Percentiles rank a stretch among this genome's conserved stretches.
Conservation (phyloP, 2,113 vertebrate genomes). For the Aphyosemion australe region DNA sequence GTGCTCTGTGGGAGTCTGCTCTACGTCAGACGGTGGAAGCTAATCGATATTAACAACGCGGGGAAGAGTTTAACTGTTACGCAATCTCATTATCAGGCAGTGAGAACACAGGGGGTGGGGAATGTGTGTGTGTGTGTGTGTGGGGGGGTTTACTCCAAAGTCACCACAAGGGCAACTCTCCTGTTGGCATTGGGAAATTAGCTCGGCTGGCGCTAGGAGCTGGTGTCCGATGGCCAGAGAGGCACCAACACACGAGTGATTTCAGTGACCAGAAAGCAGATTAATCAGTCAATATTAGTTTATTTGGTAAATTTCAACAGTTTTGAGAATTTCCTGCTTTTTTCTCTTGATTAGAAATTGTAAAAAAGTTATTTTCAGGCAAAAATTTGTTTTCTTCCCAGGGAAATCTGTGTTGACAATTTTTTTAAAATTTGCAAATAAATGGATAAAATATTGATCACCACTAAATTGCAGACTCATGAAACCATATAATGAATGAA, state of each 20-base stretch:
- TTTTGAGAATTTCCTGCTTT: background rate
- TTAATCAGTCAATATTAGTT: background rate
- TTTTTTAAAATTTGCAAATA: too few relatives aligned
- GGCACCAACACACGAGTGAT: too few relatives aligned
- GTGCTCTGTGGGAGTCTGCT: conserved; percentile 41
- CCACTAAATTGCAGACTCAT: too few relatives aligned
- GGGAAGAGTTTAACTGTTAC: conserved; percentile 69
- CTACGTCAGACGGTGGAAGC: conserved; percentile 35
- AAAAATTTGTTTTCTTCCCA: too few relatives aligned
- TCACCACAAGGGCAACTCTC: conserved; percentile 61
- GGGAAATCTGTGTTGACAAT: too few relatives aligned
- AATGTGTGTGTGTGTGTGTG: background rate
- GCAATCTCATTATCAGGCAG: conserved; percentile 59
- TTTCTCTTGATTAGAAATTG: too few relatives aligned
- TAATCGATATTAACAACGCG: conserved; percentile 64
- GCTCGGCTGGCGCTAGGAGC: conserved; percentile 13
- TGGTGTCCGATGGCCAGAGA: conserved; percentile 8
- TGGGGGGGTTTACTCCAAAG: conserved; percentile 38
- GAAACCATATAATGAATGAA: too few relatives aligned
- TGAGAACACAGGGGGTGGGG: background rate
- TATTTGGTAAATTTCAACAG: too few relatives aligned
- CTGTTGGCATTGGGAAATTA: conserved; percentile 43
- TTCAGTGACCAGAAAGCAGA: background rate
- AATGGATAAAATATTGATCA: too few relatives aligned
- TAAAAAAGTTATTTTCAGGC: too few relatives aligned